Conservation (phyloP, 2,888 invertebrate species). For the Protophormia terraenovae region DNA sequence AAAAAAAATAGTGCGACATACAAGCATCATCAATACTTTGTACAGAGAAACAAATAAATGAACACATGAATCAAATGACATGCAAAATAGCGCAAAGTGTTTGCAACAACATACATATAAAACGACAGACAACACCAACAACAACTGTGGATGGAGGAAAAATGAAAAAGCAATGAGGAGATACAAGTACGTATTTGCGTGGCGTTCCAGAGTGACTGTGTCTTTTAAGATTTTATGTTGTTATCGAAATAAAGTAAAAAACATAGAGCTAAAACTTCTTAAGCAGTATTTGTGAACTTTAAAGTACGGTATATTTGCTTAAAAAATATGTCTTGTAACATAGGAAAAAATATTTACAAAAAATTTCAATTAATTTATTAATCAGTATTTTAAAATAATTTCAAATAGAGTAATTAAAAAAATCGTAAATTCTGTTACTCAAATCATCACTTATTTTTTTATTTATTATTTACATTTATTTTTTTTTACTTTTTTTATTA, state of each 20-base stretch:
- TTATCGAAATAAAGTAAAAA: not conserved
- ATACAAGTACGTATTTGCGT: slow-evolving; percentile 24
- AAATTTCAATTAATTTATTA: too few relatives aligned
- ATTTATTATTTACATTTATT: too few relatives aligned
- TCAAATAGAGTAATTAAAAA: too few relatives aligned
- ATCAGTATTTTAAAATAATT: too few relatives aligned
- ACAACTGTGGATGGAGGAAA: not conserved
- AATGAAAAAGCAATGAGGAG: not conserved
- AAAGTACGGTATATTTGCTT: not conserved
- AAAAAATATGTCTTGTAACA: too few relatives aligned
- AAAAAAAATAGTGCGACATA: slow-evolving; percentile 6
- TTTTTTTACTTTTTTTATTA: too few relatives aligned
- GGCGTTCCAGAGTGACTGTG: slow-evolving; percentile 56
- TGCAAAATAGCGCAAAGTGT: slow-evolving; percentile 66
- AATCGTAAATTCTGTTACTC: too few relatives aligned
- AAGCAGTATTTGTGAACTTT: not conserved
- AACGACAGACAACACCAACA: slow-evolving; percentile 30
- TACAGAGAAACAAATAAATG: slow-evolving; percentile 58
- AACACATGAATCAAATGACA: slow-evolving; percentile 67
- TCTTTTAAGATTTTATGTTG: not conserved
- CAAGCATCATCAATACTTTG: slow-evolving; percentile 43
- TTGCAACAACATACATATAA: slow-evolving; percentile 36
- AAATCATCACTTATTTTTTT: too few relatives aligned
- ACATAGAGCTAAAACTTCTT: not conserved
- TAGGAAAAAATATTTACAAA: too few relatives aligned